Percentiles rank a stretch among this genome's conserved stretches.
These are phyloP conservation scores for Stegana nigrithorax DNA, from an alignment of 2,888 invertebrate species.

Conservation along the genomic window DNA sequence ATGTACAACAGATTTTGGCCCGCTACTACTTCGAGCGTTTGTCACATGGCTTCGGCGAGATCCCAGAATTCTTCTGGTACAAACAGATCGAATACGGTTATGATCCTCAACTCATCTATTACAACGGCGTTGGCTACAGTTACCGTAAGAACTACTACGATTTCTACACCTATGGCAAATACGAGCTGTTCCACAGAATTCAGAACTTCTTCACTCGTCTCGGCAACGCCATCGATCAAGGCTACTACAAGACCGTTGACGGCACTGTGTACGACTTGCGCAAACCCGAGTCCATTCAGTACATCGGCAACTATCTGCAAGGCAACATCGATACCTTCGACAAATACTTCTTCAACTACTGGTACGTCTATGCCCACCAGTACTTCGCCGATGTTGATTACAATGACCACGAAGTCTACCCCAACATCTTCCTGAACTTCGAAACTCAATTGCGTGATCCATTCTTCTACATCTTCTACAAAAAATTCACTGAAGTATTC, in stretches of 20 bases:
- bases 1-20: slow-evolving; percentile 76
- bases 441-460: slow-evolving; percentile 80
- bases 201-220: slow-evolving; percentile 69
- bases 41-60: slow-evolving; percentile 74
- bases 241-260: slow-evolving; percentile 68
- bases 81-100: slow-evolving; percentile 70
- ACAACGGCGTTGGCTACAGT: slow-evolving; percentile 74
- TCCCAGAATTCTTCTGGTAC: slow-evolving; percentile 72
- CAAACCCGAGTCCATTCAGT: slow-evolving; percentile 74
- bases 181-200: slow-evolving; percentile 50
- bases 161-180: slow-evolving; percentile 53
- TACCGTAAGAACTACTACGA: slow-evolving; percentile 70
- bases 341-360: slow-evolving; percentile 59
- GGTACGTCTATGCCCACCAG: slow-evolving; percentile 53
- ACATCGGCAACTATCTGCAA: slow-evolving; percentile 76
- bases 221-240: slow-evolving; percentile 70
- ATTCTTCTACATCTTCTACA: slow-evolving; percentile 77
- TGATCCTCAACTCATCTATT: slow-evolving; percentile 73
- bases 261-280: slow-evolving; percentile 73
- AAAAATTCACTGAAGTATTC: slow-evolving; percentile 72
- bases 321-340: slow-evolving; percentile 69
- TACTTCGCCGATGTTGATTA: slow-evolving; percentile 53
- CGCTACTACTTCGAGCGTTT: slow-evolving; percentile 79
- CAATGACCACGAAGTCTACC: slow-evolving; percentile 45
- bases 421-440: slow-evolving; percentile 74